These are phyloP conservation scores for Lutraria rhynchaena DNA, from an alignment of 1,140 invertebrate genomes.

Conservation along the genomic window DNA sequence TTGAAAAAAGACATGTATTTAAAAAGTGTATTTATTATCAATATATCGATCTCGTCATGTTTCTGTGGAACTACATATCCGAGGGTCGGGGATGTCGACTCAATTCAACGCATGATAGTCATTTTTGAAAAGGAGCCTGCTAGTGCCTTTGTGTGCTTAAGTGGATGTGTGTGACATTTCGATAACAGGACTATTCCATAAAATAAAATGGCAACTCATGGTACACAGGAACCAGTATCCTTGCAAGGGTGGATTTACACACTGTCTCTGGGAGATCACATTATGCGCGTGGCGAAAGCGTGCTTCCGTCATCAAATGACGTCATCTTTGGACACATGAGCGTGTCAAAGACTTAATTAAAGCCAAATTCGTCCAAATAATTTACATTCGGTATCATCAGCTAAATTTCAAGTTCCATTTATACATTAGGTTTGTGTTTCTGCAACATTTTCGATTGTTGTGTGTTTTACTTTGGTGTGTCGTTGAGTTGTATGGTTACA, in stretches of 20 bases:
- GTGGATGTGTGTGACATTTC: constrained; percentile 31
- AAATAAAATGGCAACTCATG: constrained; percentile 52
- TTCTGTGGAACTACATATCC: constrained; percentile 57
- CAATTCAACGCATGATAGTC: constrained; percentile 23
- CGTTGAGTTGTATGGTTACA: constrained; percentile 27
- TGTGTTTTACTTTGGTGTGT: constrained; percentile 33
- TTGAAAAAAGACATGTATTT: constrained; percentile 51
- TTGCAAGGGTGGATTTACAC: constrained; percentile 39
- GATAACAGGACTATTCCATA: constrained; percentile 39
- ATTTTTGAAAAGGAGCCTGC: constrained; percentile 17
- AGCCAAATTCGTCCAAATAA: constrained; percentile 36
- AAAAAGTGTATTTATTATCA: constrained; percentile 59
- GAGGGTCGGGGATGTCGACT: constrained; percentile 28
- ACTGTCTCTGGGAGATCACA: constrained; percentile 58
- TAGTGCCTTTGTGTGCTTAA: constrained; percentile 53
- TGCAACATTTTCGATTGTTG: constrained; percentile 43
- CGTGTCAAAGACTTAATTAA: constrained; percentile 1
- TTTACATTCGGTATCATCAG: constrained; percentile 30
- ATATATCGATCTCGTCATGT: constrained; percentile 42
- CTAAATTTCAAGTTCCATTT: background rate
- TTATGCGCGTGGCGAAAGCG: constrained; percentile 21
- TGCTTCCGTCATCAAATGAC: constrained; percentile 57
- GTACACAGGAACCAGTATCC: constrained; percentile 37
- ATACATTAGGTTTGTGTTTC: constrained; percentile 13
- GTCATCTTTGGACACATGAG: constrained; percentile 33